A percentile compares a stretch with the other conserved stretches of the same genome.
These are phyloP conservation scores for Sabellastarte sp. DNA, from an alignment of 2,888 invertebrate genomes.

Conservation along the genomic window DNA sequence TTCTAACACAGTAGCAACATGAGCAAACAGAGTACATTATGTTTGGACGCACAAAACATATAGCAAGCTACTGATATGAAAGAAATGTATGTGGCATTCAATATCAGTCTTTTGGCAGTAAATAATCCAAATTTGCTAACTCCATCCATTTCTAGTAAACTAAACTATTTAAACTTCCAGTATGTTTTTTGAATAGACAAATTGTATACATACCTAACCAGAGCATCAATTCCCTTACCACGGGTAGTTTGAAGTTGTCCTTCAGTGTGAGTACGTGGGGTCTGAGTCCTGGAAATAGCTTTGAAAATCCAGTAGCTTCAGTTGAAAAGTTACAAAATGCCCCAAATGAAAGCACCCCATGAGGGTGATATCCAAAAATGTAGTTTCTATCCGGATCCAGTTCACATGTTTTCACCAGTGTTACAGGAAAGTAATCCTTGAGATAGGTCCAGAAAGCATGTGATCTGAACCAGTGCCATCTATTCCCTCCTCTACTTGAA, in stretches of 20 bases:
- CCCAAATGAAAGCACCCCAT: slow-evolving; percentile 83
- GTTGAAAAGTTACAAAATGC: slow-evolving; percentile 78
- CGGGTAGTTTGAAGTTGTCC: slow-evolving; percentile 73
- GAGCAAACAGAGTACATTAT: too few species aligned
- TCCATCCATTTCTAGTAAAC: too few species aligned
- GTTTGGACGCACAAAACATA: too few species aligned
- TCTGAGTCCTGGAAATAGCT: slow-evolving; percentile 61
- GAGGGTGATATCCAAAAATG: slow-evolving; percentile 81
- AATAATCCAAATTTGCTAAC: too few species aligned
- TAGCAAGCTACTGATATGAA: too few species aligned
- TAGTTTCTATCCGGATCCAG: slow-evolving; percentile 80
- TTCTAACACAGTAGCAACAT: too few species aligned
- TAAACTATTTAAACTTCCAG: too few species aligned
- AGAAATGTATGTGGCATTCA: too few species aligned
- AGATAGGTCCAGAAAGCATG: slow-evolving; percentile 71
- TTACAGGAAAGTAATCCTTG: slow-evolving; percentile 81
- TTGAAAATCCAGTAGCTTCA: slow-evolving; percentile 63
- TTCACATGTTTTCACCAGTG: slow-evolving; percentile 78
- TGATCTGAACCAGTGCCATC: slow-evolving; percentile 66
- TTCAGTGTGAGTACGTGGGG: slow-evolving; percentile 68
- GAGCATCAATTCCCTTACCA: slow-evolving; percentile 71
- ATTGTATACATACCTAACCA: slow-evolving; percentile 65
- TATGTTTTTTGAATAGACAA: too few species aligned
- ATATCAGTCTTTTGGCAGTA: too few species aligned
- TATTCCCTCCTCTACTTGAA: slow-evolving; percentile 62